phyloP scores from a whole-genome alignment of 2,888 invertebrate species.

The Chloroclystis v-ata region DNA sequence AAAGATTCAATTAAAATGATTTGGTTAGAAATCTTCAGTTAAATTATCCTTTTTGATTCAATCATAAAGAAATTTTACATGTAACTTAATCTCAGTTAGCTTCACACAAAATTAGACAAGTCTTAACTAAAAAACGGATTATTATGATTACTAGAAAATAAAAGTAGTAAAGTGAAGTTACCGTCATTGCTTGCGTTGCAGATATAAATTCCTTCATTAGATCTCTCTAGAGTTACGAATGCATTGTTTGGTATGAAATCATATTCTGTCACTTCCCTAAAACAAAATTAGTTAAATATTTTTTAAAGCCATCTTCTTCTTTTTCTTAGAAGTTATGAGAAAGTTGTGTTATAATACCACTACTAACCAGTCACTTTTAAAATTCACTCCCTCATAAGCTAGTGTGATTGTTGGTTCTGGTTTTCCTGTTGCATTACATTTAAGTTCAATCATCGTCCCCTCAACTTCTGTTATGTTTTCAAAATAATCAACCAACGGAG shows the following conservation, averaged over 20 bases:
- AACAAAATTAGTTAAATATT: conserved; percentile 11
- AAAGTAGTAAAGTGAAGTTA: too few species aligned
- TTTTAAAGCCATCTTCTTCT: too few species aligned
- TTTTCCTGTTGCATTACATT: conserved; percentile 52
- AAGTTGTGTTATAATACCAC: too few species aligned
- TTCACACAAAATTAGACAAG: too few species aligned
- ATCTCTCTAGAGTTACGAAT: conserved; percentile 38
- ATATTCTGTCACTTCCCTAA: conserved; percentile 35
- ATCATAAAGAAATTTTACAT: too few species aligned
- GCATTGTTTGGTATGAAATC: conserved; percentile 38
- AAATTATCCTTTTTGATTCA: too few species aligned
- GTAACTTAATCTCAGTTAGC: too few species aligned
- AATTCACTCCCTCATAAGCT: conserved; percentile 38
- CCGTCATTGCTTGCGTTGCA: conserved; percentile 62
- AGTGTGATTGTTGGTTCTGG: conserved; percentile 51
- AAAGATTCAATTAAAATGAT: too few species aligned
- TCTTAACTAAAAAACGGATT: too few species aligned
- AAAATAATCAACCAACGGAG: conserved; percentile 49
- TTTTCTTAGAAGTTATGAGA: too few species aligned
- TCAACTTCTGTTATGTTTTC: conserved; percentile 46
- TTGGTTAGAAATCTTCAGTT: too few species aligned
- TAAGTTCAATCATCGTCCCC: conserved; percentile 41
- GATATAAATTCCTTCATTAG: conserved; percentile 46
- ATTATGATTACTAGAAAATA: too few species aligned
- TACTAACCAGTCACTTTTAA: conserved; percentile 40